phyloP scores from a whole-genome alignment of 35 echinoderm and acorn worm species.

The Strongylocentrotus purpuratus region DNA sequence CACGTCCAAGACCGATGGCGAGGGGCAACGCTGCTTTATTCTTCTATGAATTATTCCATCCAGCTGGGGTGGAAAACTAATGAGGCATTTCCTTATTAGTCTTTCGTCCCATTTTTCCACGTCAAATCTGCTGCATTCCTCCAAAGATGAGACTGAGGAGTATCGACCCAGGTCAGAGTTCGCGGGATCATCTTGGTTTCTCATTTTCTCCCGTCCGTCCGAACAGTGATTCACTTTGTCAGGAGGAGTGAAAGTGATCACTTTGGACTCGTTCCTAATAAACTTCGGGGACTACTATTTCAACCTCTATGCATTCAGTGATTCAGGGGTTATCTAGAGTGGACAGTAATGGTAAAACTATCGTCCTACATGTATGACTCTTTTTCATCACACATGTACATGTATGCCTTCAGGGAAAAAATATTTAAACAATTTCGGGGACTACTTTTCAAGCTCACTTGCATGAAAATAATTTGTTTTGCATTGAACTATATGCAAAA shows the following conservation, averaged over 20 bases:
- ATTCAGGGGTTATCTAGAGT: too few species aligned
- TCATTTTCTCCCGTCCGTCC: not conserved
- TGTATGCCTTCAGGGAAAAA: too few species aligned
- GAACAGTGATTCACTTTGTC: not conserved
- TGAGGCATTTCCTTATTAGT: slow-evolving; percentile 43
- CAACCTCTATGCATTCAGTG: too few species aligned
- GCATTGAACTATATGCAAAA: too few species aligned
- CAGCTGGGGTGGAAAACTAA: not conserved
- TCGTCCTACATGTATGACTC: too few species aligned
- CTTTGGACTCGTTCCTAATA: not conserved
- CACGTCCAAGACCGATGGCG: not conserved
- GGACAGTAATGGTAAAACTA: too few species aligned
- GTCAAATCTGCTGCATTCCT: not conserved
- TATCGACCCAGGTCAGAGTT: not conserved
- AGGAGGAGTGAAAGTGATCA: slow-evolving; percentile 16
- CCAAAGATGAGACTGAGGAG: not conserved
- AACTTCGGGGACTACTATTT: not conserved
- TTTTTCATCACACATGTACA: too few species aligned
- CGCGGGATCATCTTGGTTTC: not conserved
- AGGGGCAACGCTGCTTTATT: not conserved
- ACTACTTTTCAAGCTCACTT: too few species aligned
- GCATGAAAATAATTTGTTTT: too few species aligned
- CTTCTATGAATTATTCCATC: not conserved
- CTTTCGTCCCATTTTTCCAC: not conserved
- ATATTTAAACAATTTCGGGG: too few species aligned